A percentile compares a stretch with the other conserved stretches of the same genome.
Conservation (phyloP, 1,140 invertebrate genomes). For the Brachionus plicatilis region DNA sequence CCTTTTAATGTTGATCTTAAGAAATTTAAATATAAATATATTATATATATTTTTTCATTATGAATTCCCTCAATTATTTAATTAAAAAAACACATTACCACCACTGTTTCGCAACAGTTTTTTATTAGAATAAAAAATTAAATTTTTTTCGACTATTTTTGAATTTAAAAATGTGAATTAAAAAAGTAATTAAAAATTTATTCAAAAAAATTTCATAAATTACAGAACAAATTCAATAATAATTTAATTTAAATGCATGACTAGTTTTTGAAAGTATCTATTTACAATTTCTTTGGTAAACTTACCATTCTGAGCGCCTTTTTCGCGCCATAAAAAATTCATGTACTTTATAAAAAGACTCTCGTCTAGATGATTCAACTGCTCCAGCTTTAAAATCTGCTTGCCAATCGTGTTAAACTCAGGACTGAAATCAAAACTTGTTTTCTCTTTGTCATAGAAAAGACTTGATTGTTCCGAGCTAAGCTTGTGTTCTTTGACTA, state of each 20-base stretch:
- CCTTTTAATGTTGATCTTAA: too few species aligned
- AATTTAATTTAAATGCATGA: neutral
- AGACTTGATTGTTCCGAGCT: neutral
- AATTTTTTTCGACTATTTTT: neutral
- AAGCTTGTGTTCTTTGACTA: neutral
- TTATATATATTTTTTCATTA: too few species aligned
- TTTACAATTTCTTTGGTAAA: conserved; percentile 13
- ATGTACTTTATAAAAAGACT: neutral
- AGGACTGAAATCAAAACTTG: neutral
- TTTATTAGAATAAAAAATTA: too few species aligned
- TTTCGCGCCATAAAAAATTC: neutral
- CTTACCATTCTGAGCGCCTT: neutral
- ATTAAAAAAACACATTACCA: too few species aligned
- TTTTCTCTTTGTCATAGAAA: neutral
- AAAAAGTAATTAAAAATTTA: neutral
- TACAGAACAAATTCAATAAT: conserved; percentile 4
- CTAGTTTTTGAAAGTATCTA: neutral
- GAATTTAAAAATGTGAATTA: neutral
- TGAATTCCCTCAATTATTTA: too few species aligned
- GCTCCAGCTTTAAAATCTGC: neutral
- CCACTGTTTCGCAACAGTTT: too few species aligned
- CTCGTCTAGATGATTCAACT: neutral
- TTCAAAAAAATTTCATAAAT: neutral
- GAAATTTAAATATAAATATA: too few species aligned
- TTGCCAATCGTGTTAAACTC: conserved; percentile 17